Evolutionary conservation across 2,113 vertebrate species (phyloP).

Genomic region (Poeciliopsis prolifica): DNA sequence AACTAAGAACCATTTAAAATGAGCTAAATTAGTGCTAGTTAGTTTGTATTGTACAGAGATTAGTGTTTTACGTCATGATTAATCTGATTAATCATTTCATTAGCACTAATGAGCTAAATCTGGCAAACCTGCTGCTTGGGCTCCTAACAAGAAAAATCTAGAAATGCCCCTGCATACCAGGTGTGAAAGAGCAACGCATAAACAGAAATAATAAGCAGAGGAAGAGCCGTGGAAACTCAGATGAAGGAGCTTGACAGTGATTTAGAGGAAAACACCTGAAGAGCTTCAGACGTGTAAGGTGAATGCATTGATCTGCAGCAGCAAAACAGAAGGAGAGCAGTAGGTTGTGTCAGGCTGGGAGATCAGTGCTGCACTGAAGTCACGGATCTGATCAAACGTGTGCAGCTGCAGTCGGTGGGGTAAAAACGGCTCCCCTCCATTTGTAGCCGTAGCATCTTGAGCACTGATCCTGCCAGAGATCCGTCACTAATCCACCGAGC

Average conservation of each 20-base stretch:
- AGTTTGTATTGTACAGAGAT: too few relatives aligned
- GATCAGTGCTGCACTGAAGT: conserved; percentile 52
- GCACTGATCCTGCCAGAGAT: conserved; percentile 64
- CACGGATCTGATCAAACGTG: conserved; percentile 62
- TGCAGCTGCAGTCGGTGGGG: conserved; percentile 19
- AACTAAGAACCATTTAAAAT: too few relatives aligned
- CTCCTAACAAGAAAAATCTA: too few relatives aligned
- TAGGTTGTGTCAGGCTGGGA: conserved; percentile 34
- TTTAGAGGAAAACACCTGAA: conserved; percentile 56
- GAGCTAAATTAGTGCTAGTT: too few relatives aligned
- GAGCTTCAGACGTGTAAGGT: conserved; percentile 65
- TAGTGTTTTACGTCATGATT: too few relatives aligned
- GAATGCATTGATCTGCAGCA: conserved; percentile 71
- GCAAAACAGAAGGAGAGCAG: conserved; percentile 42
- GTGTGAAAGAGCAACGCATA: conserved; percentile 47
- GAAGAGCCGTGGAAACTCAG: conserved; percentile 8
- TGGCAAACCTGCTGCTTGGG: too few relatives aligned
- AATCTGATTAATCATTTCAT: too few relatives aligned
- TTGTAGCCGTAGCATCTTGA: conserved; percentile 45
- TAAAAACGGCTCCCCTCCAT: conserved; percentile 45
- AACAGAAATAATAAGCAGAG: conserved; percentile 31
- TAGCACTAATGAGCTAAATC: too few relatives aligned
- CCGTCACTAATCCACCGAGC: conserved; percentile 53
- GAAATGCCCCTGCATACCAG: background rate
- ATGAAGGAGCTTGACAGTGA: conserved; percentile 57